Evolutionary conservation across 2,797 vertebrate genomes (phyloP), one percentile per base, ranked within the genome.

Genomic region (Adrianichthys oophorus): DNA sequence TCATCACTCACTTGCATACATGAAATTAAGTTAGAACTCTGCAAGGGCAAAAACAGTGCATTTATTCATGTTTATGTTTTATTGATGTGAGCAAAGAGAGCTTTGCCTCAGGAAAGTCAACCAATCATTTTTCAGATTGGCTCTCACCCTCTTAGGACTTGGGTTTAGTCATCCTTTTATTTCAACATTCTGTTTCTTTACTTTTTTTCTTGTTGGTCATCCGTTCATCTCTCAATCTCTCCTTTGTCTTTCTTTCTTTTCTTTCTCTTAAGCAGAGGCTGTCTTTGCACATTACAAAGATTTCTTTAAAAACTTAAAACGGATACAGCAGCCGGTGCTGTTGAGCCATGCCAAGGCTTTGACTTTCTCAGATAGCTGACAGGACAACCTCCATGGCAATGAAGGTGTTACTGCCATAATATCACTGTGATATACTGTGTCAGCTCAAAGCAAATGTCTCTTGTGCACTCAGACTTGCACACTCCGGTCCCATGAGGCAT

Each of bases 61-160:
- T 90, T 90, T 91, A 91, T 90, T 90, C 87, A 91, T 89, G 84
- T 90, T 90, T 90, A 91, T 90, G 89, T 90, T 90, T 91, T 91
- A 91, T 91, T 91, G 88, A 91, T 91, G 88, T 82, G 87, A 83
- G 84, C 84, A 90, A 88, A 85, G 83, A 90, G 85, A 88, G 85
- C 76, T 88, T 85, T 83, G 88, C 90, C 88, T 70, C 74, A 0
- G 85, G 88, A 90, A 90, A 90, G 86, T 88, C 87, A 90, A 90
- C 87, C 87, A 90, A 88, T 91, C 87, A 90, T 91, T 90, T 89
- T 86, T 86, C 70, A 86, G 86, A 89, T 90, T 88, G 85, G 83
- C 83, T 86, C 82, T 65, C 87, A 65, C 78, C 80, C 85, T 89
- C 81, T 41, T n/a, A 88, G 85, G 81, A 89, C 70, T 82, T 76